phyloP scores from a whole-genome alignment of 2,797 vertebrate species.

The Dermochelys coriacea region DNA sequence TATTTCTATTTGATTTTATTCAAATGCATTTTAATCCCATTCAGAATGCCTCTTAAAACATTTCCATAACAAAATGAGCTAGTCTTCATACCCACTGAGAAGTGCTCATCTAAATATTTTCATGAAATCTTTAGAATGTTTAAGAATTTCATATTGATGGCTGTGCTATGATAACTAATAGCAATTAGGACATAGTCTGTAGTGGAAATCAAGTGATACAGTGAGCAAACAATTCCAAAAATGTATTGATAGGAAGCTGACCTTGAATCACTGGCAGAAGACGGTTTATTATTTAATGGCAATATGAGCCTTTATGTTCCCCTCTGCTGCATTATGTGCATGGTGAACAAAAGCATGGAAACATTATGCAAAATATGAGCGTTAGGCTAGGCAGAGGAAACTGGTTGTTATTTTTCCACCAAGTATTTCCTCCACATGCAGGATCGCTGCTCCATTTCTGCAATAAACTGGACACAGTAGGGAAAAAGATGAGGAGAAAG shows the following conservation, averaged over 20 bases:
- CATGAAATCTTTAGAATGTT: background rate
- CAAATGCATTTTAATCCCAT: background rate
- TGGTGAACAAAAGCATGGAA: background rate
- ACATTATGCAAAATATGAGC: background rate
- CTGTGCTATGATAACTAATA: background rate
- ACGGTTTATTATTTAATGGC: background rate
- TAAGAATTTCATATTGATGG: background rate
- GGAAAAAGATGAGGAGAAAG: fast-evolving
- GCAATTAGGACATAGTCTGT: background rate
- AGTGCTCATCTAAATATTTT: background rate
- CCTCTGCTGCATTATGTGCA: background rate
- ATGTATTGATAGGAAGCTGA: background rate
- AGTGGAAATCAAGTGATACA: background rate
- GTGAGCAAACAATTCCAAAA: background rate
- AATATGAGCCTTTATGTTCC: background rate
- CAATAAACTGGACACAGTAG: background rate
- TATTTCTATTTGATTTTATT: background rate
- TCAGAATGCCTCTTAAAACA: background rate
- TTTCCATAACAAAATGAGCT: background rate
- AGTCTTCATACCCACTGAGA: background rate
- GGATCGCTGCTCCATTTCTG: background rate
- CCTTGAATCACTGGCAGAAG: background rate
- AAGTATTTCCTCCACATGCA: background rate
- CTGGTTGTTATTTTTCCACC: background rate
- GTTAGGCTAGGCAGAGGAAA: background rate